Conservation (phyloP, 2,888 invertebrate genomes). For the Tiliacea citrago region DNA sequence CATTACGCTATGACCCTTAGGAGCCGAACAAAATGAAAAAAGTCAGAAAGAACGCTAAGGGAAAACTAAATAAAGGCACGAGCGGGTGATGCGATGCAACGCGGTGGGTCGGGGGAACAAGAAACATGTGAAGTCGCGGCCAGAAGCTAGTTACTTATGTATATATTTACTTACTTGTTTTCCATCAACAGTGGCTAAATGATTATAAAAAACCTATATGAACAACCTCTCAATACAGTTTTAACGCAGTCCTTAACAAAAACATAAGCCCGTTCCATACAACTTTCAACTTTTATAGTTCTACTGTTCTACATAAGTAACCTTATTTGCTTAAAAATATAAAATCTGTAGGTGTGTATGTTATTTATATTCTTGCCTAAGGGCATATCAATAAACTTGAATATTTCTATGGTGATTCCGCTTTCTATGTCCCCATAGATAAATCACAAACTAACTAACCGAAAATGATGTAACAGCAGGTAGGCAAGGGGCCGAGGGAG, state of each 20-base stretch:
- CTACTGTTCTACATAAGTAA: constrained; percentile 11
- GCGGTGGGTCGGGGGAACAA: too few species aligned
- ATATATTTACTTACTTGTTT: background rate
- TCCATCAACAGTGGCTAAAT: background rate
- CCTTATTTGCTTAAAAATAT: constrained; percentile 3
- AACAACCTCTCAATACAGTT: background rate
- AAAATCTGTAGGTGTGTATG: constrained; percentile 19
- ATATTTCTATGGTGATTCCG: constrained; percentile 21
- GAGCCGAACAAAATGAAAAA: too few species aligned
- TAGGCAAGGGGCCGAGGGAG: background rate
- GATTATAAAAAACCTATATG: background rate
- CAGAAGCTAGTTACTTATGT: too few species aligned
- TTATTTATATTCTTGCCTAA: constrained; percentile 29
- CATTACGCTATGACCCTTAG: too few species aligned
- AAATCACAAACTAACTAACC: background rate
- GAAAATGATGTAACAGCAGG: background rate
- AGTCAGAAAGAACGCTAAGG: too few species aligned
- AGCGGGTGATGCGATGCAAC: too few species aligned
- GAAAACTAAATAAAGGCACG: too few species aligned
- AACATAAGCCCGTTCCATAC: background rate
- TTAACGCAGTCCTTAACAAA: background rate
- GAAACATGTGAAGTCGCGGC: too few species aligned
- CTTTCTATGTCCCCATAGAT: constrained; percentile 7
- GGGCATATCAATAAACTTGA: constrained; percentile 25
- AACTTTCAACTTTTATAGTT: constrained; percentile 25